Conservation (phyloP, 1,140 invertebrate species). For the Chrysomallon squamiferum region DNA sequence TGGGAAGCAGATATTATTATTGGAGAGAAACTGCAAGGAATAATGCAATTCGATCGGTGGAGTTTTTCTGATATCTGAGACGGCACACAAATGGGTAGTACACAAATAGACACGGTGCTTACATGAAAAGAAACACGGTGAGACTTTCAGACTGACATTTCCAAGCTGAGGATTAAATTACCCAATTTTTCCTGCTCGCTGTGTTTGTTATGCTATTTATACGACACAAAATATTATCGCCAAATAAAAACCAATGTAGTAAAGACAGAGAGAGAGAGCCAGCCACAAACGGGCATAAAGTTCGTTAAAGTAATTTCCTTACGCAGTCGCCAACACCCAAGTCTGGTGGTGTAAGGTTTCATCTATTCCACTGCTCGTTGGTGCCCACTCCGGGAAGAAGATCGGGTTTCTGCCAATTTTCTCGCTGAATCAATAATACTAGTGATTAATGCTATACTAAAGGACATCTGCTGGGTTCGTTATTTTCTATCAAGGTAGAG, state of each 20-base stretch:
- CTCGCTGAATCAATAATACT: constrained; percentile 4
- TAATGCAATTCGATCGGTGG: constrained; percentile 2
- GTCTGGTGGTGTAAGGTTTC: not conserved
- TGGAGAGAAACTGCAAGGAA: not conserved
- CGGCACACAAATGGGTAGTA: not conserved
- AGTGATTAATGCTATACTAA: not conserved
- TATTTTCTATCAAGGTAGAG: too few relatives aligned
- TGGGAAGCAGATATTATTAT: constrained; percentile 6
- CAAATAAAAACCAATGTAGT: too few relatives aligned
- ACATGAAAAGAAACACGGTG: not conserved
- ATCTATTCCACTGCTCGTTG: not conserved
- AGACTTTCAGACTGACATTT: constrained; percentile 2
- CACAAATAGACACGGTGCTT: not conserved
- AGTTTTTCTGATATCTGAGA: not conserved
- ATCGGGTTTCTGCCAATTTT: constrained; percentile 5
- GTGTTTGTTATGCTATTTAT: constrained; percentile 9
- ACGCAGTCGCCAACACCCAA: constrained; percentile 2
- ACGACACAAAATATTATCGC: not conserved
- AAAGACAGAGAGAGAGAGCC: too few relatives aligned
- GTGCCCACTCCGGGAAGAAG: not conserved
- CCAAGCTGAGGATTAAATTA: not conserved
- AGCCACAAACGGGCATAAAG: not conserved
- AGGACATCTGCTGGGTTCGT: constrained; percentile 4
- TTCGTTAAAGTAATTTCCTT: constrained; percentile 7
- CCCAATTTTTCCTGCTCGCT: not conserved